Evolutionary conservation across 2,797 vertebrate genomes (phyloP), one percentile per base, ranked within the genome.

Genomic region (Brachymystax lenok): DNA sequence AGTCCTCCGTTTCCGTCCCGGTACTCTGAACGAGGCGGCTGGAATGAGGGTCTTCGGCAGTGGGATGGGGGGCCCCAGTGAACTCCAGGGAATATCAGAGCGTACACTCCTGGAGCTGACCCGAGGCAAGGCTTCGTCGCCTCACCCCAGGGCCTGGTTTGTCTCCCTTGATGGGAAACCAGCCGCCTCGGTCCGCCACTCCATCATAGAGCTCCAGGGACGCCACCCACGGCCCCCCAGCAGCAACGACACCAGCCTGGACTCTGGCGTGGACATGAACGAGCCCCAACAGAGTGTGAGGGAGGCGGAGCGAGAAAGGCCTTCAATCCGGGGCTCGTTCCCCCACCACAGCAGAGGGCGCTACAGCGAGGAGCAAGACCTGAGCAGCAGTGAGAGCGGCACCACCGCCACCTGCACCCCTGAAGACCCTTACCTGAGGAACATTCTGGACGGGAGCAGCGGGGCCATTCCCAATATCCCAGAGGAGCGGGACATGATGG

Each of bases 231-330:
- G 94, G 67, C 92, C 92, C 0, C 86, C 94, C 0, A 97, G 96
- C 92, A 97, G 97, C 86, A 98, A 98, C 1, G 98, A 98, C 87
- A 97, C 97, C 28, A 99, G 98, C 86, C 91, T 98, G 83, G 98
- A 99, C 88, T 99, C 98, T 0, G 98, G 98, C 0, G 97, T 99
- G 82, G 98, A 99, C 88, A 98, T 99, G 97, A 98, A 97, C 14
- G 98, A 99, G 89, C 96, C 92, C 12, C 93, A 91, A 83, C 96
- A 97, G 46, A 93, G 85, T 8, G 86, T 92, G 77, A 91, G 95
- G 1, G 97, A 96, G 84, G 86, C 93, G 0, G 95, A 96, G 84
- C 94, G 96, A 2, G 95, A 97, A 82, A 93, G 96, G 82, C 96
- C 94, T 0, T 95, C 95, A 2, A 86, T 95, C 71, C 94, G 95